Percentiles rank a stretch among this genome's conserved stretches.
Conservation (phyloP, 2,113 vertebrate genomes). For the Crypturellus undulatus region DNA sequence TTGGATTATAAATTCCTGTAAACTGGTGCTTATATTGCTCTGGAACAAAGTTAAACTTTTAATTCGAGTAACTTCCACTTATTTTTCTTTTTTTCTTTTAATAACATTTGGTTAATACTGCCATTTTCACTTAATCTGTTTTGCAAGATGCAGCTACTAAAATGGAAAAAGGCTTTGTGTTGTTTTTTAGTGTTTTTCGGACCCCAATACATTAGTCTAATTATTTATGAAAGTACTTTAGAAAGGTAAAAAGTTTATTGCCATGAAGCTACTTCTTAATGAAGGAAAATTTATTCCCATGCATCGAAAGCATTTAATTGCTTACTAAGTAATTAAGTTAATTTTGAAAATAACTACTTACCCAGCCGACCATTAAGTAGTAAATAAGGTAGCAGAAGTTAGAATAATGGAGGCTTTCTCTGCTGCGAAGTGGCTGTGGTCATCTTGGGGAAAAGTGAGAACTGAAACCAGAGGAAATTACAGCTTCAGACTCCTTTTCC, state of each 20-base stretch:
- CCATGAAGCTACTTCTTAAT: not conserved
- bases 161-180: not conserved
- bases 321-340: conserved; percentile 27
- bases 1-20: not conserved
- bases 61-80: not conserved
- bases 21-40: not conserved
- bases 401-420: conserved; percentile 15
- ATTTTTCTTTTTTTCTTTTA: too few relatives aligned
- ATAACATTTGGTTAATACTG: not conserved
- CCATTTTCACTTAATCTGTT: not conserved
- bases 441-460: not conserved
- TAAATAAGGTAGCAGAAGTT: not conserved
- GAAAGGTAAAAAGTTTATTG: not conserved
- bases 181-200: not conserved
- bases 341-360: conserved; percentile 31
- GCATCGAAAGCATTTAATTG: not conserved
- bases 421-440: conserved; percentile 6
- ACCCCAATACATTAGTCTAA: not conserved
- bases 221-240: not conserved
- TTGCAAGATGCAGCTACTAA: not conserved
- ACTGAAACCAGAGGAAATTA: not conserved
- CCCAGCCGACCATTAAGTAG: not conserved
- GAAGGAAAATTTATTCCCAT: not conserved
- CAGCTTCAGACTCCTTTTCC: not conserved
- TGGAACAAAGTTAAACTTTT: not conserved